Evolutionary conservation across 35 echinoderm and acorn worm species (phyloP), one percentile per base, ranked within the genome.

Genomic region (Ophiothrix spiculata): DNA sequence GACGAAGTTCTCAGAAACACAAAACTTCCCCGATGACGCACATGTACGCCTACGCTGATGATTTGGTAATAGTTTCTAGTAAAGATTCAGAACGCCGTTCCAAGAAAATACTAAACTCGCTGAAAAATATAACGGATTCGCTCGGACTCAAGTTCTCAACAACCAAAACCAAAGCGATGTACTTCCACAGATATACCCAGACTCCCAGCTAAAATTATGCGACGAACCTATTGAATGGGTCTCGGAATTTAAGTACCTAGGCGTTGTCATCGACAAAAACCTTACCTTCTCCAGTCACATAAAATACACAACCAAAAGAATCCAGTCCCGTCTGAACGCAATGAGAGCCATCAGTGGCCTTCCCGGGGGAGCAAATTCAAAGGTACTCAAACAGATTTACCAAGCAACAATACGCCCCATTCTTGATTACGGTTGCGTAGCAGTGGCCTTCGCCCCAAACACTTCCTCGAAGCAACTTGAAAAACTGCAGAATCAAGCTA

Each of bases 21-120:
- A 81, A 81, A 15, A 19, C 38, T 81, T 13, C 79, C 37, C 35
- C 10, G 32, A 12, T 81, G 11, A 81, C 79, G 10, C 79, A 45
- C 14, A 81, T 81, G 79, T 40, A 42, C 14, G 79, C 79, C 17
- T 81, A 81, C 40, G 79, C 79, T 41, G 79, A 81, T 32, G 79
- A 81, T 32, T 42, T 81, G 39, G 79, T 81, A 14, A 81, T 81
- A 1, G 79, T 81, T 23, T 81, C 79, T 23, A 81, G 38, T 23
- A 69, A 69, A 28, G 23, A 69, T 25, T 69, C 79, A 3, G 29
- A 16, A 1, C 38, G 79, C 36, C 40, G 38, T 39, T 81, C 38
- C 38, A 37, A 81, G 79, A 42, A 37, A 37, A n/a, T 39, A n/a
- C 79, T 41, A 19, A 21, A 39, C 16, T 37, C 40, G 16, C 31